Conservation (phyloP, 2,797 vertebrate genomes). For the Pantherophis vulpinus region DNA sequence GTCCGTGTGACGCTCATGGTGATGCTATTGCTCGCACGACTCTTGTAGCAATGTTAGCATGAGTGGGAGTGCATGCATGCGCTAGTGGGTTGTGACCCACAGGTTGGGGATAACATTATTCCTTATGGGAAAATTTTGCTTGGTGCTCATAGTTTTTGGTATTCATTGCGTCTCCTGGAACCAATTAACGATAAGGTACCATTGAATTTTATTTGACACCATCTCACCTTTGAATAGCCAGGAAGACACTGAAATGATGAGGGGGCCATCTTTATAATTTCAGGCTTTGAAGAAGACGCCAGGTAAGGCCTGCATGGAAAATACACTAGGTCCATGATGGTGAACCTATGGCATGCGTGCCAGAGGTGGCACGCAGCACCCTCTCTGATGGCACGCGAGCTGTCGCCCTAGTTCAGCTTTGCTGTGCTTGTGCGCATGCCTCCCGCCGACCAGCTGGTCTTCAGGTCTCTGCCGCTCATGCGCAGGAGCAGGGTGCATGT, state of each 20-base stretch:
- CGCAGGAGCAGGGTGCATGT: fast-evolving
- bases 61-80: too few relatives aligned
- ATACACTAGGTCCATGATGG: neutral
- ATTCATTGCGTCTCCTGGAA: neutral
- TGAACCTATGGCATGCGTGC: fast-evolving
- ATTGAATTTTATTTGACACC: neutral
- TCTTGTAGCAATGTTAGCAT: too few relatives aligned
- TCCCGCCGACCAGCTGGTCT: too few relatives aligned
- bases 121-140: neutral
- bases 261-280: neutral
- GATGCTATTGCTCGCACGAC: fast-evolving
- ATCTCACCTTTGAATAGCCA: neutral
- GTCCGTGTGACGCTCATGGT: fast-evolving
- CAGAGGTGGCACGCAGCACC: too few relatives aligned
- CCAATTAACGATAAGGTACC: neutral
- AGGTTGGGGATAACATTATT: neutral
- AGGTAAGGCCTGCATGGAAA: neutral
- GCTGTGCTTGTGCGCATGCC: fast-evolving
- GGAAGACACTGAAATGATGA: neutral
- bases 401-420: too few relatives aligned
- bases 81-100: too few relatives aligned
- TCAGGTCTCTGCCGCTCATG: too few relatives aligned
- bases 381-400: too few relatives aligned
- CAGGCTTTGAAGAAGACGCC: neutral
- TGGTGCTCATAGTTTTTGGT: neutral